Percentiles rank a stretch among this genome's conserved stretches.
Conservation (phyloP, 64 coral and sea anemone genomes). For the Actinia tenebrosa region DNA sequence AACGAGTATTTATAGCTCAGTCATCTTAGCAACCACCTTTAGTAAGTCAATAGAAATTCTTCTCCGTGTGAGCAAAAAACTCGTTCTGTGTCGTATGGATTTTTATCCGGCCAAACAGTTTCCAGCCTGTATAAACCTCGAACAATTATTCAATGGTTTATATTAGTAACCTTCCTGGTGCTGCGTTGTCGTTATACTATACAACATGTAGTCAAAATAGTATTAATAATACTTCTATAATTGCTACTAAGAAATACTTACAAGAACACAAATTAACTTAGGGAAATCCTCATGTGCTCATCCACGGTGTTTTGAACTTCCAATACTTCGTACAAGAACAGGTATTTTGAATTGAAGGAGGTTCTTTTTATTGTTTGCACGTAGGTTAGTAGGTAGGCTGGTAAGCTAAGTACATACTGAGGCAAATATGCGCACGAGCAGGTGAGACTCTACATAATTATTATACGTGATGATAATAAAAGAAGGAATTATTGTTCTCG, state of each 20-base stretch:
- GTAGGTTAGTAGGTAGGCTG: not conserved
- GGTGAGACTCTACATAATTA: not conserved
- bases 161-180: no score
- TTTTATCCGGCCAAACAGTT: no score
- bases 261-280: not conserved
- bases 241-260: not conserved
- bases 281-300: not conserved
- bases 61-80: no score
- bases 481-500: not conserved
- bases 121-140: no score
- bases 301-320: not conserved
- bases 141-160: no score
- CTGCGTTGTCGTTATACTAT: no score
- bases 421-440: not conserved
- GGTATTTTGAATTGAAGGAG: not conserved
- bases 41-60: not conserved
- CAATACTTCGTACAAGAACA: not conserved
- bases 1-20: not conserved
- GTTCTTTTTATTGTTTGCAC: not conserved
- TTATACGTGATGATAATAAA: not conserved
- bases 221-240: not conserved
- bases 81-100: no score
- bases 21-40: not conserved
- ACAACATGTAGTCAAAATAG: no score
- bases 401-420: not conserved